Conservation (phyloP, 2,797 vertebrate species). For the Squalus acanthias region DNA sequence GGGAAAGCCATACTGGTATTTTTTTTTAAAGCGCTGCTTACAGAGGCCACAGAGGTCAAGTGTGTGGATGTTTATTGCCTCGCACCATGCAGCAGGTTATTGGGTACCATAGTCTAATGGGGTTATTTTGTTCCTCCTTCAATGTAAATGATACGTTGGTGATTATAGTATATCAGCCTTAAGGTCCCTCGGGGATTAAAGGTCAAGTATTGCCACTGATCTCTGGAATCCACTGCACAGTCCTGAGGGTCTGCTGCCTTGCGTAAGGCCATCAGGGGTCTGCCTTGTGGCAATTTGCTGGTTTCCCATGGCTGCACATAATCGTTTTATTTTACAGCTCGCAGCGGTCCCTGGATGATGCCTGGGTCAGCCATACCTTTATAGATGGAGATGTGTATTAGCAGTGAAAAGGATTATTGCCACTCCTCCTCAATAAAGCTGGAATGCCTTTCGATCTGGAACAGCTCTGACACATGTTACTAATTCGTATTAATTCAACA, state of each 20-base stretch:
- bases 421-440: slow-evolving; percentile 52
- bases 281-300: slow-evolving; percentile 41
- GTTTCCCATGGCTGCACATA: slow-evolving; percentile 41
- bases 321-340: slow-evolving; percentile 43
- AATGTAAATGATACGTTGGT: background rate
- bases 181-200: fast-evolving
- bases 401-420: slow-evolving; percentile 52
- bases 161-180: background rate
- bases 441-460: slow-evolving; percentile 54
- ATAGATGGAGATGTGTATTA: slow-evolving; percentile 51
- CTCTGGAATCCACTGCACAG: slow-evolving; percentile 39
- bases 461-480: slow-evolving; percentile 44
- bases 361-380: slow-evolving; percentile 55
- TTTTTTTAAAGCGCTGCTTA: background rate
- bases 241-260: slow-evolving; percentile 50
- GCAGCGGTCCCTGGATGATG: slow-evolving; percentile 43
- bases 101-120: slow-evolving; percentile 31
- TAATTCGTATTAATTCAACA: slow-evolving; percentile 70
- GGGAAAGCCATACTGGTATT: background rate
- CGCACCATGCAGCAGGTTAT: slow-evolving; percentile 18
- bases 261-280: slow-evolving; percentile 44
- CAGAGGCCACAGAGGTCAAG: slow-evolving; percentile 23
- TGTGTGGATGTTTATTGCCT: slow-evolving; percentile 25
- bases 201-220: slow-evolving; percentile 41
- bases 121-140: background rate